A percentile compares a stretch with the other conserved stretches of the same genome.
These are phyloP conservation scores for Dipodomys stephensi DNA, from an alignment of 2,113 vertebrate genomes.

Conservation along the genomic window DNA sequence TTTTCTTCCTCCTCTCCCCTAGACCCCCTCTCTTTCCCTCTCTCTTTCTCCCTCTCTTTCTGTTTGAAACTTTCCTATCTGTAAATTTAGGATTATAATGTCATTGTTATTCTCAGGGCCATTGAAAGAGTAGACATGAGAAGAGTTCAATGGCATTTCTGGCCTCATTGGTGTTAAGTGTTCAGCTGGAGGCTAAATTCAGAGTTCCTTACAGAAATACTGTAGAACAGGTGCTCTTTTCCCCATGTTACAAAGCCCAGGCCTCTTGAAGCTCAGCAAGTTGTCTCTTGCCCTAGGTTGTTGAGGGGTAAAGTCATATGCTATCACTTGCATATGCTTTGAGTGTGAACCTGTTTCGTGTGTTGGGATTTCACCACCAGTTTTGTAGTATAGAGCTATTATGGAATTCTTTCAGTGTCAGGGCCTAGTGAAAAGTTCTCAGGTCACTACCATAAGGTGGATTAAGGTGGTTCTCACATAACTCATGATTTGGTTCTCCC, in stretches of 20 bases:
- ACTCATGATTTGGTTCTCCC: not conserved
- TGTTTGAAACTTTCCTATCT: not conserved
- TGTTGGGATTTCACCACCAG: too few species aligned
- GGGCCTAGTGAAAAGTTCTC: not conserved
- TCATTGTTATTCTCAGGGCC: not conserved
- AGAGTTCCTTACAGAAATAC: not conserved
- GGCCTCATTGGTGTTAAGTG: not conserved
- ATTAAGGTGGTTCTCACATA: not conserved
- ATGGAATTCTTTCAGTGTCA: not conserved
- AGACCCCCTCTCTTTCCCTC: not conserved
- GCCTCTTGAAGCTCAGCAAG: not conserved
- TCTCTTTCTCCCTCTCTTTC: not conserved
- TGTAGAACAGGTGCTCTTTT: not conserved
- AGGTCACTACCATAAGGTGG: not conserved
- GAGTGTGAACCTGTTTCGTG: not conserved
- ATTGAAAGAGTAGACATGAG: not conserved
- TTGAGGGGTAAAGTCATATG: not conserved
- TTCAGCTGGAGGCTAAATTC: not conserved
- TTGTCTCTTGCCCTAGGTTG: not conserved
- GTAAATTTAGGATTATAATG: not conserved
- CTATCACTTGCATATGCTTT: not conserved
- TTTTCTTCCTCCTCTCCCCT: not conserved
- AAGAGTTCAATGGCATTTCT: not conserved
- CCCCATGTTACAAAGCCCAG: not conserved
- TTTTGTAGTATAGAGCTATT: too few species aligned